Evolutionary conservation across 2,888 invertebrate species (phyloP), one percentile per base, ranked within the genome.

Genomic region (Myopa tessellatipennis): DNA sequence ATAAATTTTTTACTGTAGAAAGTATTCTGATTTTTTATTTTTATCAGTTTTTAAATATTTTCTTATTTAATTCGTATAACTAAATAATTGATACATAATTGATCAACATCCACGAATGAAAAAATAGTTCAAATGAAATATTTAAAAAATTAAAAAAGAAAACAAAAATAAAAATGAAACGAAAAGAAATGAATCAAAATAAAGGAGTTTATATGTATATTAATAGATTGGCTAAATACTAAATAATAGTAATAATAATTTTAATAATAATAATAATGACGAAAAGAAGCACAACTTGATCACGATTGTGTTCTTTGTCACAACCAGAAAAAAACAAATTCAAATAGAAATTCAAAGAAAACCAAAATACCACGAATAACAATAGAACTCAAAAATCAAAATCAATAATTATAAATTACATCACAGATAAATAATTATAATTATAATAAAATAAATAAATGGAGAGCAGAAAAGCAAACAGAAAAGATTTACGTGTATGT

Each of bases 231-330:
- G 26, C 26, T 26, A 26, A 26, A 26, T 26, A 26, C 26, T 26
- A 26, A 26, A 26, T 26, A 26, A 26, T 26, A 26, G 45, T 45
- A 6, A 45, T 45, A 45, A 8, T 45, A 45, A 45, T 8, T 45
- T 45, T 8, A 45, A 8, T 45, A 45, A 0, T 45, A 65, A 65
- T 34, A 34, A 65, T 36, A 65, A 34, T 36, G 34, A 36, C 67
- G 26, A 55, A 72, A 60, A 72, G n/a, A 16, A 45, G 7, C 12
- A 74, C n/a, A 74, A 78, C 45, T 73, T 86, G 87, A 87, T 87
- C 86, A 87, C 86, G 84, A 84, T 81, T 85, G 85, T 86, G 86
- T 86, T 86, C 88, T 85, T 85, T 71, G 73, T 63, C 60, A 76
- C 16, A 77, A 77, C 78, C 67, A 45, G 68, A 36, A 67, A 77